Conservation (phyloP, 1,140 invertebrate species). For the Cyclargus thomasi region DNA sequence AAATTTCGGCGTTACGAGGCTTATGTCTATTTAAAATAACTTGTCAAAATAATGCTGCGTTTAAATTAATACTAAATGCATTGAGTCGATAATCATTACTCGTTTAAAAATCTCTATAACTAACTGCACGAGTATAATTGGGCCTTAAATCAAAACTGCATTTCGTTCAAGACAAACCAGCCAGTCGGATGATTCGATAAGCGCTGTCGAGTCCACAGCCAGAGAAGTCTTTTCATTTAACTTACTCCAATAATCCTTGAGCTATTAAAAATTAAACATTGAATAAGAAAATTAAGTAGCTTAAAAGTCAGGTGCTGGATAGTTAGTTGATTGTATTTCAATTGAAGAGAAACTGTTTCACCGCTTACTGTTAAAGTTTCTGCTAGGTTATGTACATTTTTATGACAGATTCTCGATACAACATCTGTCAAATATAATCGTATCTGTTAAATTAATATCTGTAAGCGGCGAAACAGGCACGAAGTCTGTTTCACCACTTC, state of each 20-base stretch:
- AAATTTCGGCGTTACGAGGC: too few relatives aligned
- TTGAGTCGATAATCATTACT: neutral
- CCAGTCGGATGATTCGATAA: neutral
- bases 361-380: too few relatives aligned
- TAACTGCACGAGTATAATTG: neutral
- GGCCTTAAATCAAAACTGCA: neutral
- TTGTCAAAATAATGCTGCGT: too few relatives aligned
- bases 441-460: too few relatives aligned
- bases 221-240: neutral
- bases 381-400: too few relatives aligned
- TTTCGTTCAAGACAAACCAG: neutral
- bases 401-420: too few relatives aligned
- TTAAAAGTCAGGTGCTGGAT: neutral
- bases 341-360: too few relatives aligned
- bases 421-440: too few relatives aligned
- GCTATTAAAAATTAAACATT: neutral
- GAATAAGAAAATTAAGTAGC: neutral
- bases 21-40: too few relatives aligned
- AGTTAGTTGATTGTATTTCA: neutral
- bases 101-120: neutral
- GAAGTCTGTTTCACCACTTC: too few relatives aligned
- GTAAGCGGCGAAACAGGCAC: too few relatives aligned
- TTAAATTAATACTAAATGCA: too few relatives aligned
- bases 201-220: neutral
- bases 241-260: neutral